A percentile compares a stretch with the other conserved stretches of the same genome.
phyloP scores from a whole-genome alignment of 2,797 vertebrate genomes.

The Heterohyrax brucei region DNA sequence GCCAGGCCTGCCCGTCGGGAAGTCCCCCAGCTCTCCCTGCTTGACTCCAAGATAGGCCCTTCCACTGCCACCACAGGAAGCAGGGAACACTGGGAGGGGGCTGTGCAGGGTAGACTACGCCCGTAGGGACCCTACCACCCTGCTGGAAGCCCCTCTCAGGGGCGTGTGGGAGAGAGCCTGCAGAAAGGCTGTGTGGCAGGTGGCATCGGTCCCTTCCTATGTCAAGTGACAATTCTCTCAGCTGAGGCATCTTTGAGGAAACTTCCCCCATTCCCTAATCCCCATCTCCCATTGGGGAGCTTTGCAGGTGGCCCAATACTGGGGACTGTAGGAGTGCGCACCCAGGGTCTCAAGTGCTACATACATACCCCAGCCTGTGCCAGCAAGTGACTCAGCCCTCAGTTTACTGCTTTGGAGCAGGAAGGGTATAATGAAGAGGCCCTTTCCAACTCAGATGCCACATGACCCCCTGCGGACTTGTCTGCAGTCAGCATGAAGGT shows the following conservation, averaged over 20 bases:
- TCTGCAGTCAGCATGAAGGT: accelerated
- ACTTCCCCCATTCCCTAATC: background rate
- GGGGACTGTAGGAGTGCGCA: accelerated
- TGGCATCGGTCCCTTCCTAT: background rate
- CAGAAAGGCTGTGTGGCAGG: background rate
- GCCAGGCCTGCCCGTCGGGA: background rate
- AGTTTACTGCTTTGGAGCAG: conserved; percentile 11
- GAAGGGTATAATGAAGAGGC: background rate
- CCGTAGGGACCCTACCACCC: background rate
- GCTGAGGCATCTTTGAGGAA: background rate
- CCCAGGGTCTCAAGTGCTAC: background rate
- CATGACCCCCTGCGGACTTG: background rate
- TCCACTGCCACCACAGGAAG: background rate
- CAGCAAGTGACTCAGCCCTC: background rate
- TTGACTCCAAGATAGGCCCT: background rate
- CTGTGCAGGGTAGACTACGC: no score
- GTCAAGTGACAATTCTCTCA: background rate
- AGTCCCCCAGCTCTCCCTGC: background rate
- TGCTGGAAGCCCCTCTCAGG: background rate
- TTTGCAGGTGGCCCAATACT: background rate
- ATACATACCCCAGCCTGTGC: accelerated
- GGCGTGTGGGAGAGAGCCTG: background rate
- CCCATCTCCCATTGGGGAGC: background rate
- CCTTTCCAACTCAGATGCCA: background rate
- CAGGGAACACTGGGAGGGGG: background rate